A percentile compares a stretch with the other conserved stretches of the same genome.
Conservation (phyloP, 2,113 vertebrate species). For the Daboia siamensis region DNA sequence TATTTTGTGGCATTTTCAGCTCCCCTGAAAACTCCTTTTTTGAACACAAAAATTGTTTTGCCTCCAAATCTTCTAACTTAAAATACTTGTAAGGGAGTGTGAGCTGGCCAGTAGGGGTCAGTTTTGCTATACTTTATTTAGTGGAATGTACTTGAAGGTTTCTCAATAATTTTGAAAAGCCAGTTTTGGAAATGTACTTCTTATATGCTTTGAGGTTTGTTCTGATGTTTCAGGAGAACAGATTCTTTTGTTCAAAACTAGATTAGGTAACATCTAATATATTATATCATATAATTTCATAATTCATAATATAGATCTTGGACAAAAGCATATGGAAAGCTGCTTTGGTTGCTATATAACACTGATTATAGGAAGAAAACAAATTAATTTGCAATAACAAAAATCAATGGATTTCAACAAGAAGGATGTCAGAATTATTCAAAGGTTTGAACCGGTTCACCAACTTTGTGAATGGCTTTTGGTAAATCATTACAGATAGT, state of each 20-base stretch:
- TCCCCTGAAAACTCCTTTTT: not conserved
- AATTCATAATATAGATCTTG: not conserved
- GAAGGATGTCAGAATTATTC: not conserved
- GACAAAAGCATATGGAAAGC: not conserved
- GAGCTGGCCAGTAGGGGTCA: slow-evolving; percentile 53
- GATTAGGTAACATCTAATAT: not conserved
- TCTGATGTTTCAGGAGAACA: not conserved
- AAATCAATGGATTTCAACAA: not conserved
- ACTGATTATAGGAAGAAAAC: slow-evolving; percentile 5
- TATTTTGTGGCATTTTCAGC: not conserved
- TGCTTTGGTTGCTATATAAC: not conserved
- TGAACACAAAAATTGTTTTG: not conserved
- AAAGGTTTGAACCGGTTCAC: not conserved
- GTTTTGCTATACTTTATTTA: slow-evolving; percentile 23
- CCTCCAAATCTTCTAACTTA: not conserved
- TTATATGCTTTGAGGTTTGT: fast-evolving
- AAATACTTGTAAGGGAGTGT: fast-evolving
- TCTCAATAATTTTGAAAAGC: not conserved
- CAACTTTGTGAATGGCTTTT: not conserved
- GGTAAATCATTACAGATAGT: not conserved
- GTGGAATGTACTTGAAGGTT: fast-evolving
- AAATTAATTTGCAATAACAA: slow-evolving; percentile 23
- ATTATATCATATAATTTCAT: not conserved
- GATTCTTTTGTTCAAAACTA: not conserved
- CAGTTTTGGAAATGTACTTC: fast-evolving